Base-by-base conservation (phyloP, 1,140 invertebrate genomes). In the Matsumurasca onukii region DNA sequence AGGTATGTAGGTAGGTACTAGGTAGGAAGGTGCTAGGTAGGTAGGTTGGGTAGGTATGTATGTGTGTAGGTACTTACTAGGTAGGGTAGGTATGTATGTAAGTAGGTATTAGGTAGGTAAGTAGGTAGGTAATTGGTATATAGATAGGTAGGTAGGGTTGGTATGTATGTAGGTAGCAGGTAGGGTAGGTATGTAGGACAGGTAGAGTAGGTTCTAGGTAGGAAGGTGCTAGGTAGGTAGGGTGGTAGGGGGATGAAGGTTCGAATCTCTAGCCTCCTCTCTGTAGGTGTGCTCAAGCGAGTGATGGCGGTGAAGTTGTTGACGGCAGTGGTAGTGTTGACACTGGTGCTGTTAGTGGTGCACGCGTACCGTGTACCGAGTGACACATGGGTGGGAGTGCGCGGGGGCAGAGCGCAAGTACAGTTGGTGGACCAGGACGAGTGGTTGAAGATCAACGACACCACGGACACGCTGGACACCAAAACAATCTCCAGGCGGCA, bases 361-460 rank as follows among this genome's bases (percentile, higher is more conserved):
- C 5, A 39, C 17, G 34, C 34, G 17, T 17, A 9, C 5, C 5
- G 5, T 9, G 17, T 5, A 39, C 34, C 34, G 17, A 17, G 5
- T 5, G 17, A 17, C 5, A 39, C 34, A 39, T 5, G 5, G 34
- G 34, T 17, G 17, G 17, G 5, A 5, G 17, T 17, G 34, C 5
- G 34, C 5, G 5, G 5, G 5, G 17, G 5, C 5, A 39, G 5
- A 5, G 17, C 5, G 5, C 5, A 5, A 5, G 17, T 9, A 5
- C 34, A 17, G 5, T 17, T 39, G 5, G 5, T 17, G 5, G 34
- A 5, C 34, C 34, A 39, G 34, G 34, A 5, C 34, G 5, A 39
- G 34, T 59, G 55, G 55, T 29, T 27, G 24, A 22, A 13, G 24
- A 59, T 59, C 55, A 59, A 59, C n/a, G 15, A 59, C 25, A 27